A percentile compares a stretch with the other conserved stretches of the same genome.
Conservation (phyloP, 2,888 invertebrate species). For the Scaptomyza reducta region DNA sequence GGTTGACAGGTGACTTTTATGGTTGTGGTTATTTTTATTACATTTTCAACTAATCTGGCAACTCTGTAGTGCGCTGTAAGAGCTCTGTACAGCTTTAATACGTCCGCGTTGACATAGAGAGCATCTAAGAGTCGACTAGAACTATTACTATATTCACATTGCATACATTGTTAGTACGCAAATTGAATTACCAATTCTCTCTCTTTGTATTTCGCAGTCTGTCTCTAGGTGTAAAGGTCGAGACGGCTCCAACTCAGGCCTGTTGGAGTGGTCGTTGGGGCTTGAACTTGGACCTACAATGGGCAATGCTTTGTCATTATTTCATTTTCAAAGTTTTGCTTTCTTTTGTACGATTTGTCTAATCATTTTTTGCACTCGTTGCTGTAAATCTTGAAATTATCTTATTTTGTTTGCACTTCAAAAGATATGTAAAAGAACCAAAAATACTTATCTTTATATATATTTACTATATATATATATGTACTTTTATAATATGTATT, state of each 20-base stretch:
- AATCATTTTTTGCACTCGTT: conserved; percentile 9
- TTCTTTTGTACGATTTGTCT: conserved; percentile 1
- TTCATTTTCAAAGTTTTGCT: conserved; percentile 14
- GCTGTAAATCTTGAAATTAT: conserved; percentile 9
- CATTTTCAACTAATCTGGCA: conserved; percentile 1
- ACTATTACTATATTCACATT: conserved; percentile 15
- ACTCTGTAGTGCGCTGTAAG: neutral
- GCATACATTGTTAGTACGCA: conserved; percentile 52
- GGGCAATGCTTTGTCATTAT: conserved; percentile 12
- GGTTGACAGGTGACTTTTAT: neutral
- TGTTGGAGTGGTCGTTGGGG: conserved; percentile 3
- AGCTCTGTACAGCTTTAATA: too few relatives aligned
- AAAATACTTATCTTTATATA: conserved; percentile 29
- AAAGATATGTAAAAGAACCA: conserved; percentile 11
- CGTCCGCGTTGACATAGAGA: neutral
- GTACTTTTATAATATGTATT: conserved; percentile 72
- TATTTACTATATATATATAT: conserved; percentile 37
- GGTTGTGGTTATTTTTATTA: neutral
- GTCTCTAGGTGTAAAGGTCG: conserved; percentile 7
- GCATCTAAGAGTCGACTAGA: conserved; percentile 21
- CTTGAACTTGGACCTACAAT: conserved; percentile 40
- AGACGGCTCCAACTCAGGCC: neutral
- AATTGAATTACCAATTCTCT: conserved; percentile 71
- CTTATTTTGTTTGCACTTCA: conserved; percentile 34
- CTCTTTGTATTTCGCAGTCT: neutral